A percentile compares a stretch with the other conserved stretches of the same genome.
These are phyloP conservation scores for Stigmatopora argus DNA, from an alignment of 2,113 vertebrate species.

Conservation along the genomic window DNA sequence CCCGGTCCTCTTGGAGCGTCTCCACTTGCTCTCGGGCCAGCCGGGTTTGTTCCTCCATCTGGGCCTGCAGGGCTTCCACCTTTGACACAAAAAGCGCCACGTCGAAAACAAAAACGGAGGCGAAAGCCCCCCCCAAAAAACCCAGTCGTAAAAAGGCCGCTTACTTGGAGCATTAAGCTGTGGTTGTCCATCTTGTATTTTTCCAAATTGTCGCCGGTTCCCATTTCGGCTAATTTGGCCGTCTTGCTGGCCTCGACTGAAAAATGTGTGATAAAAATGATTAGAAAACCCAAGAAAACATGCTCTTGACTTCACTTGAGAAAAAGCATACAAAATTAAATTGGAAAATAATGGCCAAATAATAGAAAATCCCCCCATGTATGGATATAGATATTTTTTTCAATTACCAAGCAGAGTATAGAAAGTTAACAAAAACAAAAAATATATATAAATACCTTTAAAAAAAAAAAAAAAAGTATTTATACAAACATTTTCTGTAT, in stretches of 20 bases:
- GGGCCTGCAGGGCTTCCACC: constrained; percentile 92
- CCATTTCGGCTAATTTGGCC: constrained; percentile 22
- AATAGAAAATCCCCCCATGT: too few relatives aligned
- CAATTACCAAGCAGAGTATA: too few relatives aligned
- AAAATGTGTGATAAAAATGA: background rate
- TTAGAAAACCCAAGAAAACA: background rate
- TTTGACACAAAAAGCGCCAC: constrained; percentile 39
- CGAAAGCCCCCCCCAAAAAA: too few relatives aligned
- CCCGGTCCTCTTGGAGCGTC: constrained; percentile 81
- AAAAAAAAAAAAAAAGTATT: too few relatives aligned
- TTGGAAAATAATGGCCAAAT: too few relatives aligned
- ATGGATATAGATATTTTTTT: too few relatives aligned
- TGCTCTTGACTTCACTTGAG: too few relatives aligned
- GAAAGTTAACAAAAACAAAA: background rate
- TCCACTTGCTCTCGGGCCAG: constrained; percentile 85
- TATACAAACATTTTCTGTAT: too few relatives aligned
- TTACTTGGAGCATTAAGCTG: constrained; percentile 83
- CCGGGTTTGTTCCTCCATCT: constrained; percentile 86
- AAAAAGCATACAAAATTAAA: too few relatives aligned
- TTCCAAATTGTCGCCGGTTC: constrained; percentile 48
- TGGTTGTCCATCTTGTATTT: constrained; percentile 74
- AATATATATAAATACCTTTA: background rate
- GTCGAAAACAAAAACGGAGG: background rate
- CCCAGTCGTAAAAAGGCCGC: background rate
- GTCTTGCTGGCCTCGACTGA: constrained; percentile 39